Evolutionary conservation across 2,888 invertebrate genomes (phyloP), one percentile per base, ranked within the genome.

Genomic region (Halictus quadricinctus): DNA sequence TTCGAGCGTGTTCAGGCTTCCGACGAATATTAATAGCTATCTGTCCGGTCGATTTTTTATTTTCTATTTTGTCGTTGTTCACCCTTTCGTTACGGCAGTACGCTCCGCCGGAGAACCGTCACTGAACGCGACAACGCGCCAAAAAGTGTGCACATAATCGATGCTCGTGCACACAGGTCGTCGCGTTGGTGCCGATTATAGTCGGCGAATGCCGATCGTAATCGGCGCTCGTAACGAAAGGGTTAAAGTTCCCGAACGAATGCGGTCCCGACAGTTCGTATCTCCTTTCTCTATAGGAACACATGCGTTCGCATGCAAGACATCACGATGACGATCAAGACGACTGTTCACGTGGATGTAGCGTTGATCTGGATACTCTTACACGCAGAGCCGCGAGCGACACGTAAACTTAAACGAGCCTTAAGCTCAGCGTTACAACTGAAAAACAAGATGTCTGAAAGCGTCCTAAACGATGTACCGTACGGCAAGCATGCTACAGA

Each of bases 401-500:
- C 72, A 76, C 41, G 74, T n/a, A 66, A 81, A 77, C 36, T 58
- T 7, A 74, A 74, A 74, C 48, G 79, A 29, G 58, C 41, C 48
- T 72, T 36, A 41, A 18, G 73, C 66, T 48, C 83, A 46, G 76
- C 73, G 60, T 72, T 60, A 64, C 73, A 85, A 43, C 48, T 76
- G 64, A 64, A 64, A 86, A 81, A 80, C 78, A 73, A 85, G 43
- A 43, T 60, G 58, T 70, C 73, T 80, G 76, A 81, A 89, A 88
- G 88, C 88, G 70, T 83, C 85, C 85, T 89, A 85, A 78, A 76
- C 72, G 78, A 79, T 80, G 66, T 80, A 81, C 84, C 69, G 50
- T 81, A 88, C 76, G 84, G 75, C 82, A 88, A 89, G 85, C 89
- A 89, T 90, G 89, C 89, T 87, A 83, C 89, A 83, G 83, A 85